Evolutionary conservation across 2,113 vertebrate genomes (phyloP).

Genomic region (Jacana jacana): DNA sequence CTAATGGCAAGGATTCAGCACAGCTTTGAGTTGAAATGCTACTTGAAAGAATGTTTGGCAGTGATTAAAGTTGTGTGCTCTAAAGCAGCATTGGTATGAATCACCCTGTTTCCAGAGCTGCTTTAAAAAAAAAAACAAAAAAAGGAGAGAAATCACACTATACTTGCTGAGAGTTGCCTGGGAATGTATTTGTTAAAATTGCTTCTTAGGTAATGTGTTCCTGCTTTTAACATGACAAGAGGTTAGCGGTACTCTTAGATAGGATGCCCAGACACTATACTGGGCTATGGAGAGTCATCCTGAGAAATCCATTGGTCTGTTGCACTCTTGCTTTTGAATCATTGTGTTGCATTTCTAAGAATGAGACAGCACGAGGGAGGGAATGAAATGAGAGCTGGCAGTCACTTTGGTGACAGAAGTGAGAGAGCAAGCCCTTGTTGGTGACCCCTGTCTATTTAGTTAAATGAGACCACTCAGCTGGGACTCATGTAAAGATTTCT

Average conservation of each 20-base stretch:
- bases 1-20: background rate
- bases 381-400: background rate
- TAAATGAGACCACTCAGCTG: background rate
- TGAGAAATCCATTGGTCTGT: background rate
- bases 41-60: constrained; percentile 27
- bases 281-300: background rate
- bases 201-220: background rate
- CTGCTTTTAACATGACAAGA: background rate
- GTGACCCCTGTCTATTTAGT: background rate
- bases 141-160: background rate
- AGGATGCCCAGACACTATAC: background rate
- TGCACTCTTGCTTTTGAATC: background rate
- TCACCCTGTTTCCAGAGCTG: constrained; percentile 19
- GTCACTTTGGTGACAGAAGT: background rate
- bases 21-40: background rate
- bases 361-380: background rate
- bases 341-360: background rate
- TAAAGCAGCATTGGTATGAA: background rate
- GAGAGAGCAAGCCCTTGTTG: background rate
- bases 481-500: background rate
- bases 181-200: background rate
- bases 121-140: background rate
- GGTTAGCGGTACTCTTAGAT: background rate
- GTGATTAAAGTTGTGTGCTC: background rate
- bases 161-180: background rate